Conservation (phyloP, 2,888 invertebrate genomes). For the Macroteleia sp. region DNA sequence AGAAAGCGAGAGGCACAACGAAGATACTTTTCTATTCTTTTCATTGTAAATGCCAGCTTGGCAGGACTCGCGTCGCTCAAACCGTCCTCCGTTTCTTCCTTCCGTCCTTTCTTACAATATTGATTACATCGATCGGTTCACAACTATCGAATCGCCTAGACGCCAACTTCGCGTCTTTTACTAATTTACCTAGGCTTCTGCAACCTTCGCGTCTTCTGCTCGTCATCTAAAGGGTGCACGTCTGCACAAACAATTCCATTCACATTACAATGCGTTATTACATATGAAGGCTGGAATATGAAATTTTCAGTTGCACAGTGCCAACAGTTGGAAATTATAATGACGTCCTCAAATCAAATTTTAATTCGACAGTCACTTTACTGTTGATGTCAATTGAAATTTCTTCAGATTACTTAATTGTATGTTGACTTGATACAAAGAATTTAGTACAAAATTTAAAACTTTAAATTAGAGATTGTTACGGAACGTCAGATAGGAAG, state of each 20-base stretch:
- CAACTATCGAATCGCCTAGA: constrained; percentile 58
- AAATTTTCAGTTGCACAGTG: no score
- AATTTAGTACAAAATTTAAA: not conserved
- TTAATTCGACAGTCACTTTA: constrained; percentile 4
- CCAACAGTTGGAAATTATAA: no score
- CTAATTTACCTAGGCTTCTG: constrained; percentile 50
- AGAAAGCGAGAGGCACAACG: constrained; percentile 49
- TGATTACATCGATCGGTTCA: constrained; percentile 74
- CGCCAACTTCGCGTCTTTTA: constrained; percentile 50
- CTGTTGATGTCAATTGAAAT: no score
- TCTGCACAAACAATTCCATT: constrained; percentile 22
- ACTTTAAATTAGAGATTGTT: no score
- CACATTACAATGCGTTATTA: constrained; percentile 31
- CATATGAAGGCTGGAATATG: constrained; percentile 13
- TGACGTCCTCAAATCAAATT: constrained; percentile 2
- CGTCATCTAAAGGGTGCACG: constrained; percentile 1
- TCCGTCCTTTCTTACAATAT: constrained; percentile 77
- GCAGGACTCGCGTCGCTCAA: constrained; percentile 52
- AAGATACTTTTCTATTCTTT: constrained; percentile 73
- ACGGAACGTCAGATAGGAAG: no score
- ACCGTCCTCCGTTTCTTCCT: constrained; percentile 21
- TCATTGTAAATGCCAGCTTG: constrained; percentile 75
- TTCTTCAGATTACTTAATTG: no score
- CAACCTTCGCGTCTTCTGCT: constrained; percentile 7
- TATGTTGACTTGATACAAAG: no score